Conservation (phyloP, 2,113 vertebrate species). For the Carassius carassius region DNA sequence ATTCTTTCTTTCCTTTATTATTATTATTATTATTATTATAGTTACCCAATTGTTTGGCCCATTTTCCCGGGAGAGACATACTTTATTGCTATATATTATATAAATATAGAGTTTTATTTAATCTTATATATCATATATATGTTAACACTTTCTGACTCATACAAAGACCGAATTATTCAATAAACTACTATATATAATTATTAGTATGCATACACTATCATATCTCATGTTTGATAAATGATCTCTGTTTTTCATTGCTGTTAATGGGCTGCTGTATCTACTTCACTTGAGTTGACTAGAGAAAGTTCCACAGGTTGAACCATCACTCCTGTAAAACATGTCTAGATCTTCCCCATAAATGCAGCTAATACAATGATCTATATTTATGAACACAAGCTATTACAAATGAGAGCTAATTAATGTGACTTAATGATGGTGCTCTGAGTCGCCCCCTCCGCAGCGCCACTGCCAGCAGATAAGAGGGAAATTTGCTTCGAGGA, state of each 20-base stretch:
- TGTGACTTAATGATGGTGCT: slow-evolving; percentile 76
- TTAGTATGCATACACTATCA: background rate
- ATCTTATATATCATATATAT: too few relatives aligned
- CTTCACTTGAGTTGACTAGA: background rate
- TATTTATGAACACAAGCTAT: slow-evolving; percentile 74
- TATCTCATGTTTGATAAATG: background rate
- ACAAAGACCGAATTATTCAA: background rate
- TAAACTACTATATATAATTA: background rate
- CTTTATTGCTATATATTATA: too few relatives aligned
- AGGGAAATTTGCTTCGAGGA: slow-evolving; percentile 74
- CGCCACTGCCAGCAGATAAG: slow-evolving; percentile 75
- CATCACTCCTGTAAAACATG: slow-evolving; percentile 11
- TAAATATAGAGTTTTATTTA: too few relatives aligned
- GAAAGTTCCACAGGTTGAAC: background rate
- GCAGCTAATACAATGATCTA: slow-evolving; percentile 68
- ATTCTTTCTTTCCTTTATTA: too few relatives aligned
- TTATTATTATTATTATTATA: too few relatives aligned
- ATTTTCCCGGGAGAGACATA: too few relatives aligned
- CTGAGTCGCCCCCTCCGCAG: slow-evolving; percentile 67
- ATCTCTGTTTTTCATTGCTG: background rate
- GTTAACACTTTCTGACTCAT: background rate
- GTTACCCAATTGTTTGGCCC: too few relatives aligned
- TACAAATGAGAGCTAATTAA: slow-evolving; percentile 81
- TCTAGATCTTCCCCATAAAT: slow-evolving; percentile 63
- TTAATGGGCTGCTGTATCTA: background rate